These are phyloP conservation scores for Brachionus rotundiformis DNA, from an alignment of 1,140 invertebrate species.

Conservation along the genomic window DNA sequence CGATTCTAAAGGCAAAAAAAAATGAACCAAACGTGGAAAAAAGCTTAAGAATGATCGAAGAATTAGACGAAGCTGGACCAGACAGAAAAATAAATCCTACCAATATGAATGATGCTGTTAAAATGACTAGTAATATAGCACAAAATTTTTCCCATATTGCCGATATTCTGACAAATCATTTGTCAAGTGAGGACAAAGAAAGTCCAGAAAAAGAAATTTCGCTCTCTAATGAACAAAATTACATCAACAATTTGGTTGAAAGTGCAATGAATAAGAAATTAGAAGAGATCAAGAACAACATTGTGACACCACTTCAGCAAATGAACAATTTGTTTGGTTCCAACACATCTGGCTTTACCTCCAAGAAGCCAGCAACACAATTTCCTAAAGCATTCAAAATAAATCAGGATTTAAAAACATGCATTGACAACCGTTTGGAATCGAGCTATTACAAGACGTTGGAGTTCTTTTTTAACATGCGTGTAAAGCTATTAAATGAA, in stretches of 20 bases:
- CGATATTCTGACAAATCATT: not conserved
- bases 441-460: conserved; percentile 4
- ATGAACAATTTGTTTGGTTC: conserved; percentile 5
- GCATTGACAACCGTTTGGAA: conserved; percentile 10
- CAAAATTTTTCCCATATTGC: conserved; percentile 39
- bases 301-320: conserved; percentile 9
- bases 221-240: not conserved
- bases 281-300: conserved; percentile 35
- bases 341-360: not conserved
- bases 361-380: not conserved
- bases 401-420: not conserved
- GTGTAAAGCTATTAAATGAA: not conserved
- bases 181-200: not conserved
- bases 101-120: not conserved
- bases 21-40: not conserved
- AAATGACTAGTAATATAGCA: conserved; percentile 7
- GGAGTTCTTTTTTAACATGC: not conserved
- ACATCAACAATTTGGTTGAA: conserved; percentile 21
- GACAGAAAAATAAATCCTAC: conserved; percentile 59
- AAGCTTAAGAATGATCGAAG: conserved; percentile 17
- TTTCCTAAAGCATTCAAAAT: not conserved
- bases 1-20: not conserved
- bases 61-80: conserved; percentile 51
- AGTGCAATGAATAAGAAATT: conserved; percentile 43
- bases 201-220: not conserved